Evolutionary conservation across 1,140 invertebrate genomes (phyloP), one percentile per base, ranked within the genome.

Genomic region (Orchesella cincta): DNA sequence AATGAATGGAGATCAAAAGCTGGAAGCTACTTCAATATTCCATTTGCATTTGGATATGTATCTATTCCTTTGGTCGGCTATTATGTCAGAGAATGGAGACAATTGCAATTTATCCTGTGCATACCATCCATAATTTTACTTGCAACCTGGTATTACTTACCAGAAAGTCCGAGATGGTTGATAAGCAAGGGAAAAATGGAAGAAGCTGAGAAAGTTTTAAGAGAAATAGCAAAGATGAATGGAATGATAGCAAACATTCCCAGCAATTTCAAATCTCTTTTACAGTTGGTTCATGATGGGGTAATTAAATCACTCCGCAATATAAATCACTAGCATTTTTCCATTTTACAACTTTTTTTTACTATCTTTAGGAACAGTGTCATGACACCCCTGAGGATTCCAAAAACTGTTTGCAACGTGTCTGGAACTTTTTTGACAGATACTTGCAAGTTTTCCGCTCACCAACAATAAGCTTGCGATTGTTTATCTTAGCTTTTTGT

Each of bases 51-150:
- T 1, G 81, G 81, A 1, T 82, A 82, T 20, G 83, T 86, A 78
- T 29, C 83, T 0, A 73, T 87, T 14, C 84, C 84, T 0, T 83
- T 81, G 0, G 67, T 87, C 8, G 86, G 85, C 3, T 87, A 86
- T 75, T 76, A 84, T n/a, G 73, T 87, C 5, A 77, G 84, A 36
- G 81, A 85, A 78, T 87, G 86, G 86, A 79, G 83, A 62, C 78
- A 84, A 72, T 83, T 87, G 29, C 86, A 87, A 79, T 79, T 87
- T 18, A 82, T 84, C 12, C 12, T 8, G 29, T 82, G 70, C 46
- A 67, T 54, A n/a, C 79, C 79, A 26, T 57, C 79, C 14, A 35
- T 73, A 12, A 31, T 77, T 62, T 46, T 80, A 8, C 54, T 80
- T 36, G 8, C 64, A 5, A 80, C 79, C 20, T 77, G 78, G 74